Conservation (phyloP, 2,888 invertebrate species). For the Catonia carolina region DNA sequence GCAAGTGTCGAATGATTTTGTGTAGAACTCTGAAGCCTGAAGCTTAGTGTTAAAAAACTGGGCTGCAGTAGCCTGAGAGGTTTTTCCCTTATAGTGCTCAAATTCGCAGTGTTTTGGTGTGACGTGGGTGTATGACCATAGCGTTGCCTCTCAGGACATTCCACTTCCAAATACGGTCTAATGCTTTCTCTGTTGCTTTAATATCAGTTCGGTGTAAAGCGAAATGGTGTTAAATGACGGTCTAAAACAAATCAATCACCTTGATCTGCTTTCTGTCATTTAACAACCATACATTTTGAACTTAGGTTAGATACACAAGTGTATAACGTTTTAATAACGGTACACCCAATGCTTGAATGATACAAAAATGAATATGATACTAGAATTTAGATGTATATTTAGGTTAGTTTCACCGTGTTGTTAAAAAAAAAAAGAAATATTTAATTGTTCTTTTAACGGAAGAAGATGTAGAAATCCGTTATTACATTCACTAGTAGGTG, state of each 20-base stretch:
- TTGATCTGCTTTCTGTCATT: too few relatives aligned
- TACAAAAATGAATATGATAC: conserved; percentile 33
- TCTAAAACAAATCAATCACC: neutral
- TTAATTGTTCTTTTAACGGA: conserved; percentile 26
- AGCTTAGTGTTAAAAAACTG: too few relatives aligned
- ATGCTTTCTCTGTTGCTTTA: conserved; percentile 12
- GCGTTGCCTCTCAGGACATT: neutral
- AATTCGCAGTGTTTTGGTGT: conserved; percentile 1
- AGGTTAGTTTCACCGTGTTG: conserved; percentile 35
- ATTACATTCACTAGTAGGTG: conserved; percentile 26
- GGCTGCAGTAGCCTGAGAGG: conserved; percentile 5
- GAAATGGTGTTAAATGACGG: conserved; percentile 1
- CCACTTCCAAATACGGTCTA: conserved; percentile 1
- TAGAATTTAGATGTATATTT: conserved; percentile 36
- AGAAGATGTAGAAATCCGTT: conserved; percentile 25
- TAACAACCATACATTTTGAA: neutral
- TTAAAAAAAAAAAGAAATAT: conserved; percentile 20
- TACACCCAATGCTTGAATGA: conserved; percentile 25
- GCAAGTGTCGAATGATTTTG: conserved; percentile 29
- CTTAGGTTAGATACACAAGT: conserved; percentile 7
- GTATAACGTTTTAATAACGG: conserved; percentile 9
- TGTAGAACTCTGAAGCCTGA: conserved; percentile 18
- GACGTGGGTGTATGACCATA: neutral
- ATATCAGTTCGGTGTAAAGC: conserved; percentile 8
- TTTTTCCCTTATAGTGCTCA: conserved; percentile 27